These are phyloP conservation scores for Bibio marci DNA, from an alignment of 2,888 invertebrate species.

Conservation along the genomic window DNA sequence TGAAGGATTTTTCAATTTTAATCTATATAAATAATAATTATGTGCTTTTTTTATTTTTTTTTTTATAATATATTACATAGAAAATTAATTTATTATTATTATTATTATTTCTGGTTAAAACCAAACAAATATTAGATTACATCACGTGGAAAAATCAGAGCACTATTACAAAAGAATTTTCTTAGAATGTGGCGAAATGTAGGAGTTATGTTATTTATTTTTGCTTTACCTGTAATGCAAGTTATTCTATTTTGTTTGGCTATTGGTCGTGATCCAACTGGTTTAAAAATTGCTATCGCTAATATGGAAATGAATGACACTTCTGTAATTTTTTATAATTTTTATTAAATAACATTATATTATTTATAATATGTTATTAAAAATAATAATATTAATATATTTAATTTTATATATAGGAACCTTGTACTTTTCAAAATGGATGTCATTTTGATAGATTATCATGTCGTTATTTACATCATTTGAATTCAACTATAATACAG, in stretches of 20 bases:
- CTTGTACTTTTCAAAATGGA: slow-evolving; percentile 29
- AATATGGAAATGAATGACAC: slow-evolving; percentile 45
- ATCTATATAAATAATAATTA: too few species aligned
- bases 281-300: slow-evolving; percentile 61
- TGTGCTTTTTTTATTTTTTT: too few species aligned
- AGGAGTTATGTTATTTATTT: slow-evolving; percentile 85
- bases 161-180: slow-evolving; percentile 75
- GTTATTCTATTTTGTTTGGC: slow-evolving; percentile 86
- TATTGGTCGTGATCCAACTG: slow-evolving; percentile 73
- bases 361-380: too few species aligned
- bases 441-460: slow-evolving; percentile 58
- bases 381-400: too few species aligned
- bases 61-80: too few species aligned
- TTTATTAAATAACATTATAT: too few species aligned
- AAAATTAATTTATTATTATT: too few species aligned
- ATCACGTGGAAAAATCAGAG: slow-evolving; percentile 70
- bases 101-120: too few species aligned
- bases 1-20: too few species aligned
- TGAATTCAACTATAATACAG: slow-evolving; percentile 58
- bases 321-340: slow-evolving; percentile 2
- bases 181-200: slow-evolving; percentile 83
- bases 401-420: slow-evolving; percentile 17
- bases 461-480: slow-evolving; percentile 60
- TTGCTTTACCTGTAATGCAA: slow-evolving; percentile 85
- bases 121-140: slow-evolving; percentile 39